Base-by-base conservation (phyloP, 2,113 vertebrate genomes). In the Paracanthobrama guichenoti region DNA sequence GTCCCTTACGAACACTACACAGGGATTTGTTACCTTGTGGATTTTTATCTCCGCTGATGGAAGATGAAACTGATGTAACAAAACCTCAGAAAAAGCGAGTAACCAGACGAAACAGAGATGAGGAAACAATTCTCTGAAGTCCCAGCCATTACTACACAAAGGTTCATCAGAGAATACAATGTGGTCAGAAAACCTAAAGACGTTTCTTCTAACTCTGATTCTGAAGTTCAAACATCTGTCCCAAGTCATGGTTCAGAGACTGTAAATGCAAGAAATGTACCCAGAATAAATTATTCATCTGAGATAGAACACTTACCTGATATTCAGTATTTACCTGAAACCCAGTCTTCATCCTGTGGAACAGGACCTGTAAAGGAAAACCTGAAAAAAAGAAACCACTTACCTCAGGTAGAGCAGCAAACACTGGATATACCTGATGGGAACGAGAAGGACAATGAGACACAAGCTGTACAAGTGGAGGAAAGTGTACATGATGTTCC, bases 381-480 rank as follows among this genome's bases (percentile, higher is more conserved):
- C 62, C 62, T 66, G 31, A 31, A 31, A 31, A 26, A 28, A 31
- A 35, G 62, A 28, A 66, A 10, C 26, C 12, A 66, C 24, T 66
- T 66, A 31, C 62, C 62, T 66, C 62, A 66, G 31, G 62, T 66
- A 66, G 62, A 66, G 12, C 62, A 66, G 12, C 62, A 66, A 28
- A 31, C 62, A 66, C 24, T 66, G 11, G 62, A 66, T 66, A 13
- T 28, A 26, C 62, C 62, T 28, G 24, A 14, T 28, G 62, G 13
- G 31, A 66, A 31, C 13, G 4, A 66, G 13, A 31, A 31, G 62
- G 62, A 31, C 11, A 31, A 28, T 31, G 26, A 31, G 4, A 66
- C 62, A 66, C 62, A 12, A 28, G 26, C 10, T 26, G 26, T 66
- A 0, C 62, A 66, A 16, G 26, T 66, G 31, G 62, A 66, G 26